Base-by-base conservation (phyloP, 2,888 invertebrate genomes). In the Hanleya hanleyi region DNA sequence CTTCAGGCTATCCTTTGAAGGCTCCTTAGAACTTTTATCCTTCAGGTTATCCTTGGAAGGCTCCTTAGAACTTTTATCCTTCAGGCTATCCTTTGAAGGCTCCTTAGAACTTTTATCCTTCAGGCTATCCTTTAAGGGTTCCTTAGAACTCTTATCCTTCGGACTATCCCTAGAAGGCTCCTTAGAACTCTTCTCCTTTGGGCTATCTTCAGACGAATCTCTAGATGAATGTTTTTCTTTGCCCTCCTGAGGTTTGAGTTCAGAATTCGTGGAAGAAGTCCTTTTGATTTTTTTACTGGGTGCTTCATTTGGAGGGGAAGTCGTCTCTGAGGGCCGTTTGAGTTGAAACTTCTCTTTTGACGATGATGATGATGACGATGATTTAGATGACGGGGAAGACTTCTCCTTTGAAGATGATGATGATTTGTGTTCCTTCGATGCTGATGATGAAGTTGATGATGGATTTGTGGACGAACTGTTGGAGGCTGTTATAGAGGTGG, bases 391-490 rank as follows among this genome's bases (percentile, higher is more conserved):
- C 36, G 64, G 35, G 36, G 35, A 64, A 22, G 37, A 64, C 37
- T 37, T 64, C 1, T 64, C 37, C 22, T 64, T 37, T 37, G 64
- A 15, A 36, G 35, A 64, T 15, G 76, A 47, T 29, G 72, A 41
- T 35, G 69, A 71, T 66, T 82, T 82, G 5, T 71, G 67, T 67
- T 57, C 57, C 26, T 57, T 57, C 29, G 57, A 57, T 18, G 57
- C 22, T 9, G 51, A 51, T 1, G 32, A 22, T 18, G 57, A 57
- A 7, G 51, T n/a, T 1, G 32, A 22, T 22, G 57, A 57, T 22
- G 32, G 29, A n/a, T n/a, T n/a, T 29, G 29, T 29, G 5, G 57
- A 57, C n/a, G 47, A 47, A 15, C 26, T 29, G 29, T 4, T 7
- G 3, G 57, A 22, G 22, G 26, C 57, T 47, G 47, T 47, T n/a